Conservation (phyloP, 2,113 vertebrate species). For the Hydropotes inermis region DNA sequence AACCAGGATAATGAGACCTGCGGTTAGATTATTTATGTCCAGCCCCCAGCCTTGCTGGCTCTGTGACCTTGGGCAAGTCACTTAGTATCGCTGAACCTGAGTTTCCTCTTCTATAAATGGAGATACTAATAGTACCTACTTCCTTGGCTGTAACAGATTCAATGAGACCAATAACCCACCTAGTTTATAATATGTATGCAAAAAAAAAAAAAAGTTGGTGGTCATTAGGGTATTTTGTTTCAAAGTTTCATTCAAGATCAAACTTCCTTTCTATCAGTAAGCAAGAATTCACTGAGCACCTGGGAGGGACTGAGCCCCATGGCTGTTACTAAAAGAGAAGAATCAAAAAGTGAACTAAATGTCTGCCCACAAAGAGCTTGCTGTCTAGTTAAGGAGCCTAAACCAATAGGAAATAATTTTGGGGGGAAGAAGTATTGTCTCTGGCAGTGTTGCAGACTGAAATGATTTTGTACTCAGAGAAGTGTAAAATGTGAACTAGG, state of each 20-base stretch:
- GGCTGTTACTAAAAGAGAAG: not conserved
- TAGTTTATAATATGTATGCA: not conserved
- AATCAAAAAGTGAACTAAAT: not conserved
- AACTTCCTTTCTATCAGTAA: not conserved
- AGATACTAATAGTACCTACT: not conserved
- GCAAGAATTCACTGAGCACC: not conserved
- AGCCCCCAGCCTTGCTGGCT: not conserved
- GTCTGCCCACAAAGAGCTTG: not conserved
- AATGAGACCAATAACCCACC: not conserved
- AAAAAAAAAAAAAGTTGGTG: not conserved
- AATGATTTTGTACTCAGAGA: not conserved
- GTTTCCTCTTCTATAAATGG: not conserved
- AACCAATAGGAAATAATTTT: not conserved
- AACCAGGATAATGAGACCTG: not conserved
- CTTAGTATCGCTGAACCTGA: not conserved
- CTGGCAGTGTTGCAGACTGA: not conserved
- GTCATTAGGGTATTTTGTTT: not conserved
- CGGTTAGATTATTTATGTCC: not conserved
- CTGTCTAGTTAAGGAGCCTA: not conserved
- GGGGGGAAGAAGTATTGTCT: not conserved
- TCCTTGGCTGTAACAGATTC: not conserved
- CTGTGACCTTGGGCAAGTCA: not conserved
- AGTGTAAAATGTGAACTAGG: not conserved
- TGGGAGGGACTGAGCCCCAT: not conserved
- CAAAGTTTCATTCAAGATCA: not conserved